Evolutionary conservation across 1,140 invertebrate genomes (phyloP), one percentile per base, ranked within the genome.

Genomic region (Brachionus plicatilis): DNA sequence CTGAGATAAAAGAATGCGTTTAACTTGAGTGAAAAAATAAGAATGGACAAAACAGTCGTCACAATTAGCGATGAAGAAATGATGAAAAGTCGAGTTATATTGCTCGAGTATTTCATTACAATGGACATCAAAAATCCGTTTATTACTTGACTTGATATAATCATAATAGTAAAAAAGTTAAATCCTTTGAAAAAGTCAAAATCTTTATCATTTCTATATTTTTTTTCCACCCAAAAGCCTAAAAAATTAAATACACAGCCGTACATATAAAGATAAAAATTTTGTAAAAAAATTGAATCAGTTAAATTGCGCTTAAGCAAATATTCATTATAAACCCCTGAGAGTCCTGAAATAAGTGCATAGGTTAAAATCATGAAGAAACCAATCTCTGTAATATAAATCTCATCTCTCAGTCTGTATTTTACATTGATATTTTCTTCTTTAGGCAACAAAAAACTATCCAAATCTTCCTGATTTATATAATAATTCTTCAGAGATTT

Each of bases 61-160:
- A 66, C 79, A 60, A 89, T 50, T 86, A 89, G 88, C 33, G 88
- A 88, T 60, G 86, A 87, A 2, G 89, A 88, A 60, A 90, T 88
- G 75, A 90, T 85, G 84, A 90, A 90, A 9, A 90, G 86, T 0
- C 89, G 86, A 12, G 87, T 88, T 11, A 90, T 87, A 85, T 90
- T 90, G 76, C 86, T 90, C 50, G 87, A 87, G 65, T 89, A 87
- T 85, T 90, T 90, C 87, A 90, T 88, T 2, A 90, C 86, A 41
- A 87, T 78, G 1, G 89, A 89, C 87, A 90, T 89, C 8, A 88
- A 87, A 41, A 90, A 85, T 12, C 89, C 89, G 84, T 87, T 88
- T 45, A 86, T 66, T 84, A 88, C 87, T 86, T 88, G 88, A 50
- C 86, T 87, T 12, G 87, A 33, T 20, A 88, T 85, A 17, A 88